Percentiles rank a stretch among this genome's conserved stretches.
phyloP scores from a whole-genome alignment of 2,113 vertebrate genomes.

The Stercorarius parasiticus region DNA sequence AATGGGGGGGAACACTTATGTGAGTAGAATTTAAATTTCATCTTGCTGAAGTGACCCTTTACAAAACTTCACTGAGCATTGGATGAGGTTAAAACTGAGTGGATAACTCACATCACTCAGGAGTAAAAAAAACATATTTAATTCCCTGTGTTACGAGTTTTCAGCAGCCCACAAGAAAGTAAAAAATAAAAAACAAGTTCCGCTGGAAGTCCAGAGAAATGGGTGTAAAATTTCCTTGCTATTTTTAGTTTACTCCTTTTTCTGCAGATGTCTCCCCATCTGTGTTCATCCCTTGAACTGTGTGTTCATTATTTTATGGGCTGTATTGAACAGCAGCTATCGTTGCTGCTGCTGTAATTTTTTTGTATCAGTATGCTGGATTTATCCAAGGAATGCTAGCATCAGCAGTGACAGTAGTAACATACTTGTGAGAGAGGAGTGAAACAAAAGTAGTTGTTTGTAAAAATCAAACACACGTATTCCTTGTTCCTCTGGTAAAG shows the following conservation, averaged over 20 bases:
- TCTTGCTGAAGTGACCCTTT: neutral
- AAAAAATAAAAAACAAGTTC: neutral
- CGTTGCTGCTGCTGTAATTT: neutral
- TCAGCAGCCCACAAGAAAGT: neutral
- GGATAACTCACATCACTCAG: neutral
- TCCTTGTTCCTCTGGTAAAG: neutral
- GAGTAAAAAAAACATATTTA: neutral
- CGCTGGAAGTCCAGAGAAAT: neutral
- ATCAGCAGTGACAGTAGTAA: neutral
- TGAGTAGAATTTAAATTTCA: neutral
- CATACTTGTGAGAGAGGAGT: neutral
- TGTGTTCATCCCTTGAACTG: neutral
- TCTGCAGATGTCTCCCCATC: neutral
- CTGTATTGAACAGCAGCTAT: neutral
- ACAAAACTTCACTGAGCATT: neutral
- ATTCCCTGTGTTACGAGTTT: neutral
- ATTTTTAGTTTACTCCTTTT: neutral
- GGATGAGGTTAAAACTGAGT: neutral
- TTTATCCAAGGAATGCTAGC: neutral
- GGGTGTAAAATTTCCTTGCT: neutral
- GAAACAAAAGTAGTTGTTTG: neutral
- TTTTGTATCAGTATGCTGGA: neutral
- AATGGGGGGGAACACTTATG: accelerated
- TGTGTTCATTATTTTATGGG: neutral
- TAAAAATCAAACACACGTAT: neutral